phyloP scores from a whole-genome alignment of 2,113 vertebrate species.

The Carassius auratus region DNA sequence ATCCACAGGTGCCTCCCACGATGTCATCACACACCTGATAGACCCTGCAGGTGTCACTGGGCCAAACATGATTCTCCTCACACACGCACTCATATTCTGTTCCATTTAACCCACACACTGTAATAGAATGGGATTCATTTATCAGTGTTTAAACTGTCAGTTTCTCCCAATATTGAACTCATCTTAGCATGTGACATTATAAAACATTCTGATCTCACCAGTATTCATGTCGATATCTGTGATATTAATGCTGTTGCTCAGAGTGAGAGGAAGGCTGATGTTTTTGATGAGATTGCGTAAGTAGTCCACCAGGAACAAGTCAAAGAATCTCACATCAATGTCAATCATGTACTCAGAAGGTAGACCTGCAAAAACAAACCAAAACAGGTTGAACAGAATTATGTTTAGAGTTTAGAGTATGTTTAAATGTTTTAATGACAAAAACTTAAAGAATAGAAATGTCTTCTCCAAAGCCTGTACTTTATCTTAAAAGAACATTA shows the following conservation, averaged over 20 bases:
- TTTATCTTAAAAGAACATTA: too few relatives aligned
- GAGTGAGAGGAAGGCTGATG: conserved; percentile 8
- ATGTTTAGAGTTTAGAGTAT: too few relatives aligned
- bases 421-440: too few relatives aligned
- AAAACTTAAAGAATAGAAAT: too few relatives aligned
- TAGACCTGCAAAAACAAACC: neutral
- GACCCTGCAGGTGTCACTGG: neutral
- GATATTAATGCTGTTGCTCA: conserved; percentile 18
- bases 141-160: too few relatives aligned
- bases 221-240: conserved; percentile 29
- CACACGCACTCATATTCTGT: neutral
- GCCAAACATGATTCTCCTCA: neutral
- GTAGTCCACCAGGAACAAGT: neutral
- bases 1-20: neutral
- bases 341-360: neutral
- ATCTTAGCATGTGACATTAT: too few relatives aligned
- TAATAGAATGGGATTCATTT: too few relatives aligned
- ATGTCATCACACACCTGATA: neutral
- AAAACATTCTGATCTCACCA: neutral
- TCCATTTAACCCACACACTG: neutral
- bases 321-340: conserved; percentile 34
- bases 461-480: too few relatives aligned
- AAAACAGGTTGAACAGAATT: neutral
- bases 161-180: too few relatives aligned
- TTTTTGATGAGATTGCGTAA: neutral